phyloP scores from a whole-genome alignment of 2,888 invertebrate species.

The Biston betularia region DNA sequence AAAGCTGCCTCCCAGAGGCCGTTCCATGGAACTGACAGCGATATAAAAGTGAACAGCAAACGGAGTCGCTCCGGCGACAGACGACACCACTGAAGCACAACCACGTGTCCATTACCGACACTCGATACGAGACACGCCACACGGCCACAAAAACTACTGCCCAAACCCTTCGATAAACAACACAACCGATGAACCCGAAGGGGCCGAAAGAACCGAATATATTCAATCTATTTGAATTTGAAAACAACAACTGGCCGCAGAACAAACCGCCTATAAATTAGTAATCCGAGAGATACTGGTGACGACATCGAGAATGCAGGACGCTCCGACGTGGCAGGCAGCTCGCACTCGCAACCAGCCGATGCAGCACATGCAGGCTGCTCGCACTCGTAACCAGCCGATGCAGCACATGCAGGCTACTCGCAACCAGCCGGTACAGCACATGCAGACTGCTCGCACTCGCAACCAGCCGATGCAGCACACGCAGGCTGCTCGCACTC shows the following conservation, averaged over 20 bases:
- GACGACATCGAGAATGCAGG: constrained; percentile 15
- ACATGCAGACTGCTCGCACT: too few relatives aligned
- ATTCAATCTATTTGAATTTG: constrained; percentile 30
- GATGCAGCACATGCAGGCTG: too few relatives aligned
- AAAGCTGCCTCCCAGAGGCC: constrained; percentile 7
- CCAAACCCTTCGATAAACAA: constrained; percentile 12
- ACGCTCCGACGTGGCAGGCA: constrained; percentile 16
- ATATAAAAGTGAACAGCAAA: constrained; percentile 9
- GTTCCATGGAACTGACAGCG: neutral
- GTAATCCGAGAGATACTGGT: constrained; percentile 17
- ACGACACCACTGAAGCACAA: constrained; percentile 8
- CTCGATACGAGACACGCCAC: constrained; percentile 1
- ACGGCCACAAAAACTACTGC: constrained; percentile 18
- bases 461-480: too few relatives aligned
- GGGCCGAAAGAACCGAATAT: constrained; percentile 7
- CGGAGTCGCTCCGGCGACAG: constrained; percentile 15
- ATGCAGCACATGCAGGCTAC: too few relatives aligned
- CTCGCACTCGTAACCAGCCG: too few relatives aligned
- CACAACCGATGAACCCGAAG: too few relatives aligned
- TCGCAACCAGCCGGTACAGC: too few relatives aligned
- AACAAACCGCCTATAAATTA: constrained; percentile 24
- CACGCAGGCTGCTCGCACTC: too few relatives aligned
- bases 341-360: too few relatives aligned
- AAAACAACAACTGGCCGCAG: constrained; percentile 28
- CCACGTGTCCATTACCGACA: neutral